Base-by-base conservation (phyloP, 2,797 vertebrate species). In the Hylomyscus alleni region DNA sequence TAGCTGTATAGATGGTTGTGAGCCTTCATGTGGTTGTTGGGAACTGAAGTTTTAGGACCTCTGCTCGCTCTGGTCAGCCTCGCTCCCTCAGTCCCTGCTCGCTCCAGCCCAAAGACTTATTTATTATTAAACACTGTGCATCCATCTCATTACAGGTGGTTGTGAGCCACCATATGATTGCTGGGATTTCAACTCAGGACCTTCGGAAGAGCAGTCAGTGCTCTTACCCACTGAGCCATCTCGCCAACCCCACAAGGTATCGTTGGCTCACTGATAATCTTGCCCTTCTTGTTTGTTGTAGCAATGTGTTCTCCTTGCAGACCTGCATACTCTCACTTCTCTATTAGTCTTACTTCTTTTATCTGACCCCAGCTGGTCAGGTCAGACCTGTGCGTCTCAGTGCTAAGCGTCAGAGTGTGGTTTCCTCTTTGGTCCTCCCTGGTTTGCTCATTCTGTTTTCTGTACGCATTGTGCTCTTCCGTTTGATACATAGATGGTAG, bases 231-330 rank as follows among this genome's bases (percentile, higher is more conserved):
- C 44, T 44, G 44, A 44, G 44, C 44, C 44, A 44, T 44, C 44
- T 44, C 44, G 44, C 44, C 44, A 44, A 44, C 44, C 44, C 44
- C 44, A 54, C 54, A 91, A 83, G 60, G 20, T 52, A 62, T 88
- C 65, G 11, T 65, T 77, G 62, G 44, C 31, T 73, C 24, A 60
- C 37, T 50, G 56, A 24, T 7, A 52, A 47, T 26, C 88, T 58
- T 65, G 13, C 26, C 31, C 29, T 87, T 85, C n/a, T 62, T 94
- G 50, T 86, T 82, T 87, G 93, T 78, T 78, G 29, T 78, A n/a
- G 52, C 7, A 94, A 56, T 56, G 3, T 4, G 0, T 54, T 85
- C n/a, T 89, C 94, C 91, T 89, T 44, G 65, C 12, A 75, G 56
- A 34, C 10, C 62, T 17, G 60, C 34, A 62, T 20, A 12, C 22